Evolutionary conservation across 2,113 vertebrate genomes (phyloP).

Genomic region (Callipepla californica): DNA sequence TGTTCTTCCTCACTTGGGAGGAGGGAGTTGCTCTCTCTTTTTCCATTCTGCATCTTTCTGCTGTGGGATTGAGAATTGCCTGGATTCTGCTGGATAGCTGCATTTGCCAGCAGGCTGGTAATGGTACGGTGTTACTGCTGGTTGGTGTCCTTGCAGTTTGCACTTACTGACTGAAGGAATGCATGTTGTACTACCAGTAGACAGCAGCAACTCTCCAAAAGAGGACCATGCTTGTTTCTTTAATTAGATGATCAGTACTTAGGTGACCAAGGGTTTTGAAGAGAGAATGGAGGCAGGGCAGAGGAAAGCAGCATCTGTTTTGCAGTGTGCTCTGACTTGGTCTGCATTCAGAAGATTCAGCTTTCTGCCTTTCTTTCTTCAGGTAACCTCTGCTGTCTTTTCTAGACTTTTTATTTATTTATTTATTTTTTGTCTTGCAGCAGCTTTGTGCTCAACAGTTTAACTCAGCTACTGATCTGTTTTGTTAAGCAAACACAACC

Average conservation of each 20-base stretch:
- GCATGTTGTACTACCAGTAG: not conserved
- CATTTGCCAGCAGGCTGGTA: rapidly evolving
- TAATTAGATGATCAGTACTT: not conserved
- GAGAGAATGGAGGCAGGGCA: not conserved
- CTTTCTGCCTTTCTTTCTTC: not conserved
- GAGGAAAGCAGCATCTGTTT: not conserved
- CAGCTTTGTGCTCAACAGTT: not conserved
- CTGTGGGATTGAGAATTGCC: not conserved
- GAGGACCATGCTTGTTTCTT: not conserved
- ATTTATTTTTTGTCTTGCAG: not conserved
- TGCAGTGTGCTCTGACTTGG: not conserved
- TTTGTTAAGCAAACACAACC: not conserved
- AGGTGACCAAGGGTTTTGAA: not conserved
- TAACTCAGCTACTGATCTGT: not conserved
- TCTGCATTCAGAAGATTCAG: not conserved
- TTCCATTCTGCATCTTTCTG: not conserved
- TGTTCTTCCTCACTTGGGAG: not conserved
- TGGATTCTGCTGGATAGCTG: not conserved
- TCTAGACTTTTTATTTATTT: too few relatives aligned
- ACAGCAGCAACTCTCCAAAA: not conserved
- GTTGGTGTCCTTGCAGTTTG: rapidly evolving
- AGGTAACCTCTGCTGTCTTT: not conserved
- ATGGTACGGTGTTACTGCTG: rapidly evolving
- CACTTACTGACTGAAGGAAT: not conserved
- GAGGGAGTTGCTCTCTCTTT: not conserved